A percentile compares a stretch with the other conserved stretches of the same genome.
Conservation (phyloP, 2,888 invertebrate genomes). For the Thelaira solivaga region DNA sequence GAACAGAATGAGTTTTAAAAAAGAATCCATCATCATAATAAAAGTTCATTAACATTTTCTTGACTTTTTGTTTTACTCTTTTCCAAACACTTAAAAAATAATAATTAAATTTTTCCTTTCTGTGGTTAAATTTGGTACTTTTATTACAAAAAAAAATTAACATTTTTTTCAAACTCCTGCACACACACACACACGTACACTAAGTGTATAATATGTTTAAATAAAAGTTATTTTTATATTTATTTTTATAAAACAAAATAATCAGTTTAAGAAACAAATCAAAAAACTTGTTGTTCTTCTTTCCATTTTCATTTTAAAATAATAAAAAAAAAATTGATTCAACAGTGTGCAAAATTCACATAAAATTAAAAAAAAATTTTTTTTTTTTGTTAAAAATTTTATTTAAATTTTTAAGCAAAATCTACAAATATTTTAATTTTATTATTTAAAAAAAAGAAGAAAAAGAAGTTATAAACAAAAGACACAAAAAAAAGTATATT, state of each 20-base stretch:
- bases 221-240: too few relatives aligned
- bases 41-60: constrained; percentile 32
- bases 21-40: constrained; percentile 11
- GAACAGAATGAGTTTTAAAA: constrained; percentile 18
- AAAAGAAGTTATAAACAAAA: too few relatives aligned
- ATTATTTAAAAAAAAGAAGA: too few relatives aligned
- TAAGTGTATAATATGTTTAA: too few relatives aligned
- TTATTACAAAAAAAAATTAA: not conserved
- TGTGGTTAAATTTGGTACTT: too few relatives aligned
- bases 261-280: too few relatives aligned
- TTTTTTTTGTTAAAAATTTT: not conserved
- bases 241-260: too few relatives aligned
- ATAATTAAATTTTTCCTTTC: not conserved
- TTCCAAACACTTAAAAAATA: not conserved
- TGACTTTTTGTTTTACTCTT: not conserved
- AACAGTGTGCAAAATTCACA: not conserved
- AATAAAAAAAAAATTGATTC: not conserved
- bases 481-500: too few relatives aligned
- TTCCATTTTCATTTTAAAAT: not conserved
- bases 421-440: not conserved
- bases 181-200: too few relatives aligned
- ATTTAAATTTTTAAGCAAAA: not conserved
- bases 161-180: not conserved
- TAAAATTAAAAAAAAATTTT: not conserved
- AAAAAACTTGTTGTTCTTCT: not conserved